Conservation (phyloP, 2,797 vertebrate species). For the Gymnoscopelus braueri region DNA sequence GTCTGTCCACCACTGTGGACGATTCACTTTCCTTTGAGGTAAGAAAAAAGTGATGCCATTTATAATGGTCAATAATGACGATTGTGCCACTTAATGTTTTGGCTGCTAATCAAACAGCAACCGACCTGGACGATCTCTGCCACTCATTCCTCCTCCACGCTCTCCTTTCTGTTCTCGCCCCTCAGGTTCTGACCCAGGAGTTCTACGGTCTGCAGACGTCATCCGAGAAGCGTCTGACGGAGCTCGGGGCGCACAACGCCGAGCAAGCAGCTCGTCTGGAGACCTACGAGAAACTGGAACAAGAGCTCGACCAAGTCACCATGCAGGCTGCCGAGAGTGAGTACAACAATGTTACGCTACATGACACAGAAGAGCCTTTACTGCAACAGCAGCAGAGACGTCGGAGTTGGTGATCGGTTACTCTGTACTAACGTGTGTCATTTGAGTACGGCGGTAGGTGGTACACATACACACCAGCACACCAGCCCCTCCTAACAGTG, state of each 20-base stretch:
- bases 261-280: constrained; percentile 89
- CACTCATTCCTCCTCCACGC: too few relatives aligned
- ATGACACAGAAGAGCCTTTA: constrained; percentile 3
- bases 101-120: too few relatives aligned
- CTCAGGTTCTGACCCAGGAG: constrained; percentile 96
- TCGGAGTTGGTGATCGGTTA: neutral
- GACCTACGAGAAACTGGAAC: constrained; percentile 93
- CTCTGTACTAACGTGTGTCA: neutral
- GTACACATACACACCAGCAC: too few relatives aligned
- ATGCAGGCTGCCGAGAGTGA: constrained; percentile 97
- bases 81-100: too few relatives aligned
- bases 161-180: neutral
- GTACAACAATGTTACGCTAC: constrained; percentile 35
- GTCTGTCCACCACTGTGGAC: too few relatives aligned
- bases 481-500: too few relatives aligned
- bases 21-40: too few relatives aligned
- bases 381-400: neutral
- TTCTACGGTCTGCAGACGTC: constrained; percentile 94
- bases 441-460: too few relatives aligned
- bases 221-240: constrained; percentile 88
- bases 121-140: neutral
- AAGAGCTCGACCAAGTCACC: constrained; percentile 95
- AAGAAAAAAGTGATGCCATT: too few relatives aligned
- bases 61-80: too few relatives aligned
- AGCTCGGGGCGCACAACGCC: constrained; percentile 90